Evolutionary conservation across 1,140 invertebrate species (phyloP), one percentile per base, ranked within the genome.

Genomic region (Bombus sylvicola): DNA sequence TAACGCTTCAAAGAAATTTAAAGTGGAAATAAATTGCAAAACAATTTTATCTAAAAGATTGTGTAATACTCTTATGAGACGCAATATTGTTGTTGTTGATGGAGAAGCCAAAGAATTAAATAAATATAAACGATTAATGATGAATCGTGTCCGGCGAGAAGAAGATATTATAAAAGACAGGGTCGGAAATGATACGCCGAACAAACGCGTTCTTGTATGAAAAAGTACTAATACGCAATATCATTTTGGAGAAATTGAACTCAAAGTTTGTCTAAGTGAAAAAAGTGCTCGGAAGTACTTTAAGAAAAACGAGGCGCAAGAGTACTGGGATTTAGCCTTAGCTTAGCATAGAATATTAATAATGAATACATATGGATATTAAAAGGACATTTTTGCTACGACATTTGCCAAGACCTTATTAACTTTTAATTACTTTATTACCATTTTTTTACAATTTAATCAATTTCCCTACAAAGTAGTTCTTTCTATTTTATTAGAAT

Each of bases 71-170:
- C 73, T 99, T 98, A 93, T 97, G 98, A 53, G 99, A 99, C 99
- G 99, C 94, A 99, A 99, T 94, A 98, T 99, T 1, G 97, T 99
- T 6, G 98, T 99, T 3, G 98, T 99, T 0, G 99, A 99, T 96
- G 99, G 99, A 69, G 99, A 99, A 4, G 98, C 98, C 0, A 99
- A 99, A 93, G 99, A 99, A 94, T 98, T 99, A 92, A 98, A 98
- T 90, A 99, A 99, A 94, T 99, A 99, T 93, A 98, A 98, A 93
- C 96, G 97, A 74, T 95, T 99, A 76, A 99, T 99, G 98, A 94
- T 99, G 91, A 96, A 98, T 91, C 96, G 99, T 76, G 99, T 99
- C 18, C 99, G 99, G 93, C 99, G 99, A 99, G 97, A 98, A 75
- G 99, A 99, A 93, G 99, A 99, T 91, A 95, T 96, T 41, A 97